phyloP scores from a whole-genome alignment of 92 coral and sea anemone species.

The Phenganax stokvisi region DNA sequence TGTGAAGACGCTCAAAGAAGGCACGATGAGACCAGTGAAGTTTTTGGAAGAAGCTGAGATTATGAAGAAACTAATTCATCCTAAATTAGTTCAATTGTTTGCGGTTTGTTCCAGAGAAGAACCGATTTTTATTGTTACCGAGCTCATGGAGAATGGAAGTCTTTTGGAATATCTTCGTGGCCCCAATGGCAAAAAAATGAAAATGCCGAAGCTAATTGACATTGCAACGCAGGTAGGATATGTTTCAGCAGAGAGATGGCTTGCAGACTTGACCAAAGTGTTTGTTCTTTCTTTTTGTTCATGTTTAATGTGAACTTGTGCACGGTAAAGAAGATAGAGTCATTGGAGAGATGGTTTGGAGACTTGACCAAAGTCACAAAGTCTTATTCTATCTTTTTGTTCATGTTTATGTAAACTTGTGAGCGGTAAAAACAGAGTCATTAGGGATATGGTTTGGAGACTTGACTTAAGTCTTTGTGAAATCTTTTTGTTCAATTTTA shows the following conservation, averaged over 20 bases:
- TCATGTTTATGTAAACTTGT: no score
- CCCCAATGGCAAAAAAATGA: conserved; percentile 58
- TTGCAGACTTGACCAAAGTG: not conserved
- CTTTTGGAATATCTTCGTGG: conserved; percentile 72
- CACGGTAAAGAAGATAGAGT: no score
- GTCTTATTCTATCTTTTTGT: no score
- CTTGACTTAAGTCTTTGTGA: no score
- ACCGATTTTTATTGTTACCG: conserved; percentile 90
- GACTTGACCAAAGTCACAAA: no score
- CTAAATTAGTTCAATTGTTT: conserved; percentile 81
- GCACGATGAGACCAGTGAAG: conserved; percentile 83
- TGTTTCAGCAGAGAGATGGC: not conserved
- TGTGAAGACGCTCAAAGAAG: conserved; percentile 81
- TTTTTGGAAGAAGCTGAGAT: conserved; percentile 92
- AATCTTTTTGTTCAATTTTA: not conserved
- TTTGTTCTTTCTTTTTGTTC: not conserved
- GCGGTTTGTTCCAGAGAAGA: conserved; percentile 91
- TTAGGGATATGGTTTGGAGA: no score
- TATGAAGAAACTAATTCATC: conserved; percentile 89
- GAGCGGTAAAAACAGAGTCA: no score
- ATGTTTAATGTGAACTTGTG: no score
- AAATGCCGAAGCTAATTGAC: conserved; percentile 60
- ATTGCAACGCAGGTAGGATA: conserved; percentile 62
- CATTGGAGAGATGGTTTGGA: no score
- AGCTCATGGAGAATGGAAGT: conserved; percentile 90